Base-by-base conservation (phyloP, 2,797 vertebrate species). In the Enteromius radiatus region DNA sequence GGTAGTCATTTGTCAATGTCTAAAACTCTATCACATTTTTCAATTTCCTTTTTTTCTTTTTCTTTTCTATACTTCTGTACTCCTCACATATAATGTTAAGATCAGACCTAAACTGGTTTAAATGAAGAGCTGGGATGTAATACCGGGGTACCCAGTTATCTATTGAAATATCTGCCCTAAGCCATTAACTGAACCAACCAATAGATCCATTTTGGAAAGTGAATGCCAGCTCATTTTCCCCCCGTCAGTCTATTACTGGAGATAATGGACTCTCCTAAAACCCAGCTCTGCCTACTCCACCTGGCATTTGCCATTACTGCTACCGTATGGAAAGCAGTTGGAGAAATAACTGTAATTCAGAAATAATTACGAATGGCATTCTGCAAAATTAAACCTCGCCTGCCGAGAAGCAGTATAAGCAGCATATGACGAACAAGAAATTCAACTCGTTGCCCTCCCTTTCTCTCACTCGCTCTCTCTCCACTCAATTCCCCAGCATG, bases 291-390 rank as follows among this genome's bases (percentile, higher is more conserved):
- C 64, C 81, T 52, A 76, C 38, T 76, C 63, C 81, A 76, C 81
- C 73, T 82, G 73, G 73, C 73, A 82, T 82, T 76, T 54, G 73
- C 73, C 73, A 82, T 76, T 82, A 82, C 73, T 45, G 73, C 64
- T 43, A 21, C 73, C 11, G 21, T 69, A 43, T 64, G 0, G 63
- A 76, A 75, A 68, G 36, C 63, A 82, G 81, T 68, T 43, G 41
- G 73, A 76, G 52, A 82, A 82, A 82, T 82, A 82, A 76, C 81
- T 82, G 81, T 82, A 76, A 76, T 82, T 82, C 73, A 68, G 64
- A 82, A 76, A 82, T 76, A 76, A 82, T 82, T 82, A 76, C 49
- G 63, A 76, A 76, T 15, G 64, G 81, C 81, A 82, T 82, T 82
- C 81, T 68, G 28, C 63, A 69, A 75, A 82, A 82, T 82, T 82